Evolutionary conservation across 2,113 vertebrate species (phyloP).

Genomic region (Cnemophilus loriae): DNA sequence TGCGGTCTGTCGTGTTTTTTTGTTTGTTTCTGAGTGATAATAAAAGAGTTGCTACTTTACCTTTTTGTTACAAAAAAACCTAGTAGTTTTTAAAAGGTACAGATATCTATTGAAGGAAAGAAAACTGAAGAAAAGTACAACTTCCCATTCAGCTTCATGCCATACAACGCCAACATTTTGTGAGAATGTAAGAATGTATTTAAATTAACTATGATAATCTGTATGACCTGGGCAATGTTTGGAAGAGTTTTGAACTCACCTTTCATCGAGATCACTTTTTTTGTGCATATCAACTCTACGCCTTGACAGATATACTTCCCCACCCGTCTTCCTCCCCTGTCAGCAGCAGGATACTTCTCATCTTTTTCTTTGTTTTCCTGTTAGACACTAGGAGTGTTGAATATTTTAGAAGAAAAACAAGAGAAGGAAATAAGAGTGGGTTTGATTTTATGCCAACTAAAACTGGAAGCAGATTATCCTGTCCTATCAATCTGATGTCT

Average conservation of each 20-base stretch:
- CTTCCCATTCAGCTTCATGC: neutral
- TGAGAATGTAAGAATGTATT: neutral
- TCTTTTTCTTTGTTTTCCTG: neutral
- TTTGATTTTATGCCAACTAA: neutral
- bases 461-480: neutral
- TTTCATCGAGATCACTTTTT: neutral
- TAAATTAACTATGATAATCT: neutral
- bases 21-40: neutral
- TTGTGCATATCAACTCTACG: neutral
- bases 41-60: neutral
- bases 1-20: neutral
- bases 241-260: neutral
- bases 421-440: neutral
- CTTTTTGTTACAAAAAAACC: neutral
- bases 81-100: neutral
- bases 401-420: neutral
- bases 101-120: neutral
- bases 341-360: neutral
- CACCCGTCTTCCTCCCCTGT: neutral
- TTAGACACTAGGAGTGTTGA: neutral
- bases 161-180: neutral
- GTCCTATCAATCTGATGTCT: neutral
- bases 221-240: neutral
- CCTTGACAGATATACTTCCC: neutral
- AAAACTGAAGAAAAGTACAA: neutral